Evolutionary conservation across 2,113 vertebrate species (phyloP).

Genomic region (Chloropsis hardwickii): DNA sequence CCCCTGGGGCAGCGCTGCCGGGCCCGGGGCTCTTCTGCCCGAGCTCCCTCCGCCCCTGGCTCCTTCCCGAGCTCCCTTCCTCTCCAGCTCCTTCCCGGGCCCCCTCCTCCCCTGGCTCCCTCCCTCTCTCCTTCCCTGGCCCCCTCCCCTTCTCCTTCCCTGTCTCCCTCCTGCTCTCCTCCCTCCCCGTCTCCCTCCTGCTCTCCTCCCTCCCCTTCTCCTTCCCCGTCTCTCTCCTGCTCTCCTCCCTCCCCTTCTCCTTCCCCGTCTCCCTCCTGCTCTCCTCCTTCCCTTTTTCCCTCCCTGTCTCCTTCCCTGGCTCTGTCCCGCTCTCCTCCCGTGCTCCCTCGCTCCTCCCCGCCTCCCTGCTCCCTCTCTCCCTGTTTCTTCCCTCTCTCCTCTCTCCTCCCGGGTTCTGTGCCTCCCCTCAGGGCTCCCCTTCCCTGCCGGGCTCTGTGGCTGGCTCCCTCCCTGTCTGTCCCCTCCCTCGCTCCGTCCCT

Average conservation of each 20-base stretch:
- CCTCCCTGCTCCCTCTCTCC: too few relatives aligned
- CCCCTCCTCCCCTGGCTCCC: too few relatives aligned
- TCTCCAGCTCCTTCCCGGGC: accelerated
- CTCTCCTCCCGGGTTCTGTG: background rate
- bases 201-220: too few relatives aligned
- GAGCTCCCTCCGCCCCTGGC: background rate
- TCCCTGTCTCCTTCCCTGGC: background rate
- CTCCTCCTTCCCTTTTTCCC: too few relatives aligned
- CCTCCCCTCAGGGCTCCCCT: background rate
- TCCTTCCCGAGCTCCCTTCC: accelerated
- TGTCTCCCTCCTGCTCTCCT: background rate
- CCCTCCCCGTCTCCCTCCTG: background rate
- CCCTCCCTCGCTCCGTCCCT: background rate
- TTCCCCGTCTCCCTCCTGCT: background rate
- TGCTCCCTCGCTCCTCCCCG: background rate
- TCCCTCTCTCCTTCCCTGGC: too few relatives aligned
- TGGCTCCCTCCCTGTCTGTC: background rate
- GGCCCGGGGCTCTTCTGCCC: too few relatives aligned
- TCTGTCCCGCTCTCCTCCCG: background rate
- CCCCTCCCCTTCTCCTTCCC: background rate
- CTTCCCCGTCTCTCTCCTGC: background rate
- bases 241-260: background rate
- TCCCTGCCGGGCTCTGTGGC: accelerated
- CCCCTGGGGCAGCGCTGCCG: background rate
- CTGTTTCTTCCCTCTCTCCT: background rate